Evolutionary conservation across 2,113 vertebrate species (phyloP).

Genomic region (Felis catus): F.catus_Fca126_mat1.0 CM031415.1:952001-952500

Average conservation of each 20-base stretch:
- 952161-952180: no score
- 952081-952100: no score
- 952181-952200: no score
- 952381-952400: fast-evolving
- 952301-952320: not conserved
- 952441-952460: not conserved
- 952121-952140: no score
- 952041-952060: no score
- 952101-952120: no score
- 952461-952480: not conserved
- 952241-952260: not conserved
- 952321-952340: not conserved
- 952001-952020: fast-evolving
- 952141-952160: no score
- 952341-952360: not conserved
- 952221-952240: not conserved
- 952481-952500: not conserved
- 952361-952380: not conserved
- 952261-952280: not conserved
- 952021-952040: no score
- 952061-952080: no score
- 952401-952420: not conserved
- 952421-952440: not conserved
- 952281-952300: not conserved
- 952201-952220: not conserved